A percentile compares a stretch with the other conserved stretches of the same genome.
Conservation (phyloP, 1,140 invertebrate genomes). For the Hydropsyche tenuis region DNA sequence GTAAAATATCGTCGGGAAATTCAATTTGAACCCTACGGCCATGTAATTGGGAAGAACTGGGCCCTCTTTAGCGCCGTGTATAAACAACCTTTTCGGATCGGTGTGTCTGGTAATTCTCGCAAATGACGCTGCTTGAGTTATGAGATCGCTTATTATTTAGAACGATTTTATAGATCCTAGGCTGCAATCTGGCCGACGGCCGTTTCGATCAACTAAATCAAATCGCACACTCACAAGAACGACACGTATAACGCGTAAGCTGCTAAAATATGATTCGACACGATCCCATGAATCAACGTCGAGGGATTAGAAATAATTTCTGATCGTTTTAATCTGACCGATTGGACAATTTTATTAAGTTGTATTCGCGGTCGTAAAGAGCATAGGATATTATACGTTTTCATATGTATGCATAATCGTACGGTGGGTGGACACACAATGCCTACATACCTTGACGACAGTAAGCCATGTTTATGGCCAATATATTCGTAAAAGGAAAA, state of each 20-base stretch:
- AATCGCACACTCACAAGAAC: neutral
- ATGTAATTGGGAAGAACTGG: slow-evolving; percentile 1
- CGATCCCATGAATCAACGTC: slow-evolving; percentile 5
- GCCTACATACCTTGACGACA: slow-evolving; percentile 44
- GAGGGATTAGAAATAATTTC: neutral
- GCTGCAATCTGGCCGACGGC: slow-evolving; percentile 4
- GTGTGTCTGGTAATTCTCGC: slow-evolving; percentile 13
- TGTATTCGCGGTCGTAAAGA: slow-evolving; percentile 18
- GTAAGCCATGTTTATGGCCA: slow-evolving; percentile 48
- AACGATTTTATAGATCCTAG: slow-evolving; percentile 2
- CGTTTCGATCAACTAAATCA: neutral
- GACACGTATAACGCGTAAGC: too few relatives aligned
- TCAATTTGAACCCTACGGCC: slow-evolving; percentile 5
- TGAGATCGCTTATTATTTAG: slow-evolving; percentile 14
- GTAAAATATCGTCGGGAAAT: neutral
- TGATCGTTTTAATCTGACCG: neutral
- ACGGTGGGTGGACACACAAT: slow-evolving; percentile 35
- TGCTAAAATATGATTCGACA: too few relatives aligned
- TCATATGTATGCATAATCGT: slow-evolving; percentile 6
- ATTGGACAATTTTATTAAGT: slow-evolving; percentile 29
- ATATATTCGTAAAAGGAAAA: slow-evolving; percentile 43
- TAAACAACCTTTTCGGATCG: neutral
- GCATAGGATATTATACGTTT: slow-evolving; percentile 20
- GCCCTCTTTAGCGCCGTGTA: slow-evolving; percentile 6
- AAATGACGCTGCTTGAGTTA: slow-evolving; percentile 15